Evolutionary conservation across 2,888 invertebrate species (phyloP).

Genomic region (Acanthoscelides obtectus): DNA sequence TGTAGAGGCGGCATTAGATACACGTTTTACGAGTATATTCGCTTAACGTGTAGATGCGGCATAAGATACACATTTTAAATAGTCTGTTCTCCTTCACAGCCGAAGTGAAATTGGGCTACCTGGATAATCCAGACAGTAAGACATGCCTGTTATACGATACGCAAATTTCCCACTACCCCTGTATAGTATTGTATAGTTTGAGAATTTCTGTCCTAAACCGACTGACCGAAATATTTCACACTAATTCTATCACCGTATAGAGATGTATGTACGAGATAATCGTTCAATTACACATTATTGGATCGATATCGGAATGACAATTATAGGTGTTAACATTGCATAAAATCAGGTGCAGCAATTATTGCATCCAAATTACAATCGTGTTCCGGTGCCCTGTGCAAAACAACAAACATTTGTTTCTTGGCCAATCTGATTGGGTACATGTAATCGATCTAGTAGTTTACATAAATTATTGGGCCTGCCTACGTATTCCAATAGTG

Average conservation of each 20-base stretch:
- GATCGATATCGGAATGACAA: not conserved
- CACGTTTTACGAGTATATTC: too few relatives aligned
- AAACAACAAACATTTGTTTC: not conserved
- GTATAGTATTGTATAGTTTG: too few relatives aligned
- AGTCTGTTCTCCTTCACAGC: too few relatives aligned
- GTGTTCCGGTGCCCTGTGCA: not conserved
- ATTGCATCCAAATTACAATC: not conserved
- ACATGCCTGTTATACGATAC: too few relatives aligned
- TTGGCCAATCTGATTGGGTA: not conserved
- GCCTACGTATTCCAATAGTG: not conserved
- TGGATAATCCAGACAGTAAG: too few relatives aligned
- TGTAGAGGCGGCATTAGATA: too few relatives aligned
- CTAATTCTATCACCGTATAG: not conserved
- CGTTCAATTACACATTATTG: not conserved
- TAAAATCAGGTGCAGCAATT: not conserved
- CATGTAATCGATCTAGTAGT: not conserved
- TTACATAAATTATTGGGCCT: not conserved
- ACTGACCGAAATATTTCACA: not conserved
- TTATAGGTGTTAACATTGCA: not conserved
- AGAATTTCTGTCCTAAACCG: too few relatives aligned
- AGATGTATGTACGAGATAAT: not conserved
- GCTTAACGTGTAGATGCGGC: too few relatives aligned
- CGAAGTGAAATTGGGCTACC: too few relatives aligned
- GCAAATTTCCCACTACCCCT: too few relatives aligned
- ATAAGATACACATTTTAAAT: too few relatives aligned